These are phyloP conservation scores for Pristionchus mayeri DNA, from an alignment of 2,888 invertebrate genomes.

Conservation along the genomic window DNA sequence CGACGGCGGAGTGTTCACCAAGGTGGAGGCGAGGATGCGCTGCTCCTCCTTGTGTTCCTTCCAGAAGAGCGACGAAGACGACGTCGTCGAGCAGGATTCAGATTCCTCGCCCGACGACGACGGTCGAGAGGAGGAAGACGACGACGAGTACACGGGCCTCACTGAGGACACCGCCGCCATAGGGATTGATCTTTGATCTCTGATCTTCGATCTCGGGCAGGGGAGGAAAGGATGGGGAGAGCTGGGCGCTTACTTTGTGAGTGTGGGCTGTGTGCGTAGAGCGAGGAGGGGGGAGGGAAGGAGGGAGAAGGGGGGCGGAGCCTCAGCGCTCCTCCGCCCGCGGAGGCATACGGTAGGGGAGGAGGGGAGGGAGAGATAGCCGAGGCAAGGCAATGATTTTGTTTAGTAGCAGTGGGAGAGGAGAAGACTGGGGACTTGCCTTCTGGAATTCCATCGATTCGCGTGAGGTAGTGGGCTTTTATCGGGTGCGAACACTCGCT, in stretches of 20 bases:
- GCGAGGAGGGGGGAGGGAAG: background rate
- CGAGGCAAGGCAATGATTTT: slow-evolving; percentile 24
- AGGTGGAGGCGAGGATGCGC: background rate
- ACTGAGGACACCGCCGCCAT: slow-evolving; percentile 29
- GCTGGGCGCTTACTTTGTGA: background rate
- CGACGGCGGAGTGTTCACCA: slow-evolving; percentile 3
- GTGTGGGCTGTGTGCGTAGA: background rate
- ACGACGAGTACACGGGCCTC: background rate
- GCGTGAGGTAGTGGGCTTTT: background rate
- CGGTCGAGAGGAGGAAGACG: background rate
- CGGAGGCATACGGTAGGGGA: slow-evolving; percentile 28
- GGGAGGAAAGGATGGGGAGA: slow-evolving; percentile 25
- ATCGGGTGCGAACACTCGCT: background rate
- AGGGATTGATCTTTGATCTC: slow-evolving; percentile 35
- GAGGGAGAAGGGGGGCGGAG: background rate
- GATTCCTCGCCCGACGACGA: slow-evolving; percentile 18
- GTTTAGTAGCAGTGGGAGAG: background rate
- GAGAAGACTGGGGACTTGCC: background rate
- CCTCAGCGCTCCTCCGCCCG: background rate
- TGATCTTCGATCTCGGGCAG: slow-evolving; percentile 4
- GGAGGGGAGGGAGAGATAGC: background rate
- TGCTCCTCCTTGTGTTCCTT: slow-evolving; percentile 14
- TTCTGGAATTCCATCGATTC: slow-evolving; percentile 29
- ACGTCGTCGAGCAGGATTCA: background rate
- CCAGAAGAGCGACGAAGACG: slow-evolving; percentile 1